Conservation (phyloP, 2,113 vertebrate species). For the Hepsetus odoe region DNA sequence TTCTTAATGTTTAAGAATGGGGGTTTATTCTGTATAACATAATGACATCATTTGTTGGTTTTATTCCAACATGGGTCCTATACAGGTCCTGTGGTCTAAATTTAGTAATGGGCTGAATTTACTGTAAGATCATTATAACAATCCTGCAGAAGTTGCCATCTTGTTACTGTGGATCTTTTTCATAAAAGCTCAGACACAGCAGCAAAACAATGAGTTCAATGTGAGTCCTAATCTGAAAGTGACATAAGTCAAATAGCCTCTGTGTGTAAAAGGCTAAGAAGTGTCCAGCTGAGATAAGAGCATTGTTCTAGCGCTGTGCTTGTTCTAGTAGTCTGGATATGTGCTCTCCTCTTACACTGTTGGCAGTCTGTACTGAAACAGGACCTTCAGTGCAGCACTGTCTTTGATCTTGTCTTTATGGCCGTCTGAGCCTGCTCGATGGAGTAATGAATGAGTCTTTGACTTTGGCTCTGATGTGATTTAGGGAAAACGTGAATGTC, state of each 20-base stretch:
- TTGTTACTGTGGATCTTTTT: not conserved
- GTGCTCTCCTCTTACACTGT: not conserved
- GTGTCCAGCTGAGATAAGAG: not conserved
- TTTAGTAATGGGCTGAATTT: no score
- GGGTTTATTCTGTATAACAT: no score
- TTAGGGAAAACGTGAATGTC: conserved; percentile 13
- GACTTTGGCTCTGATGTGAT: conserved; percentile 13
- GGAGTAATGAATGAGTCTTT: conserved; percentile 1
- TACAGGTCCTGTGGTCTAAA: not conserved
- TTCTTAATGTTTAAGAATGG: no score
- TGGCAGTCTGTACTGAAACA: not conserved
- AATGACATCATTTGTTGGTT: no score
- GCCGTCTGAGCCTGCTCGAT: not conserved
- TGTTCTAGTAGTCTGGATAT: not conserved
- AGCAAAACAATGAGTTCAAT: not conserved
- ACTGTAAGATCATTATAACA: no score
- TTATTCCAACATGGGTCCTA: no score
- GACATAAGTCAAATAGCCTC: not conserved
- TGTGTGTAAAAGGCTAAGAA: not conserved
- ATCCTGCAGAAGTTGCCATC: no score
- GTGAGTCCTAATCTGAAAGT: not conserved
- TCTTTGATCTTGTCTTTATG: conserved; percentile 3
- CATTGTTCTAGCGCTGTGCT: not conserved
- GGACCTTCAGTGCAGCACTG: not conserved
- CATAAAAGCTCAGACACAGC: not conserved